Evolutionary conservation across 2,888 invertebrate species (phyloP).

Genomic region (Therioaphis trifolii): DNA sequence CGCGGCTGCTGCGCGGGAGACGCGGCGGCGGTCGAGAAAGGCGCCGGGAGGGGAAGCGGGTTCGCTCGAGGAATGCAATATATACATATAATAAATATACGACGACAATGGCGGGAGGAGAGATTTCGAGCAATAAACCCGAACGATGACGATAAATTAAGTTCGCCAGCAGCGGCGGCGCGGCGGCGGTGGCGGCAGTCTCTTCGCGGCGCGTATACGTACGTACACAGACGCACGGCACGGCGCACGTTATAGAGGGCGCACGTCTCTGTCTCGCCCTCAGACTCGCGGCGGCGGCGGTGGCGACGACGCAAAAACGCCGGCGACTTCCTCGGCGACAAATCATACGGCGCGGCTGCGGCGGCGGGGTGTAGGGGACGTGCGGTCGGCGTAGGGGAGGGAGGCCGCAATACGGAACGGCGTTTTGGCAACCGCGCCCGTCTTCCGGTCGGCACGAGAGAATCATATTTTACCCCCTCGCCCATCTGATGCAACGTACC

Average conservation of each 20-base stretch:
- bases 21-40: background rate
- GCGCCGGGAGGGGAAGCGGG: background rate
- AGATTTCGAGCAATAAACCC: constrained; percentile 62
- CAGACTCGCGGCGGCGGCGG: background rate
- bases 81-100: no score
- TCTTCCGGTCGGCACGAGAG: constrained; percentile 42
- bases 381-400: no score
- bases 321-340: constrained; percentile 59
- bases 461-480: constrained; percentile 52
- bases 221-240: background rate
- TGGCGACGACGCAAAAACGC: constrained; percentile 53
- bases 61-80: constrained; percentile 42
- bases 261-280: background rate
- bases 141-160: constrained; percentile 60
- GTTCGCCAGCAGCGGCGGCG: constrained; percentile 30
- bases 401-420: constrained; percentile 52
- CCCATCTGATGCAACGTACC: background rate
- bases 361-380: no score
- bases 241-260: background rate
- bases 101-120: background rate
- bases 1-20: background rate
- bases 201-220: background rate
- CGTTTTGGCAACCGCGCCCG: constrained; percentile 61
- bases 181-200: constrained; percentile 21
- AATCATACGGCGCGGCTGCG: constrained; percentile 56